phyloP scores from a whole-genome alignment of 37 sponge, comb jelly and placozoan species.

The Theonella swinhoei region DNA sequence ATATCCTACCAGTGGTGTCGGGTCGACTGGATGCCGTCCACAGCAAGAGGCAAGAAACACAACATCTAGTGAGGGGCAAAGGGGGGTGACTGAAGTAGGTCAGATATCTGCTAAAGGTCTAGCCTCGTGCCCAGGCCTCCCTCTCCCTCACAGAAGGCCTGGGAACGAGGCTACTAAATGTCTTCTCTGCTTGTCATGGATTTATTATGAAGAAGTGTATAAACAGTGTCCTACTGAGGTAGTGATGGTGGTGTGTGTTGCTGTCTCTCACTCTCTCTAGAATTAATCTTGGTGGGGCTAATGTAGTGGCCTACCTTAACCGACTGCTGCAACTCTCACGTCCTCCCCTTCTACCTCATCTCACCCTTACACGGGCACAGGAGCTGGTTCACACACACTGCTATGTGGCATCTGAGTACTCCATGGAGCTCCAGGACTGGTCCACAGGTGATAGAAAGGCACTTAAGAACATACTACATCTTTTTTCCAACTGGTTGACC shows the following conservation, averaged over 20 bases:
- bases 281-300: conserved; percentile 86
- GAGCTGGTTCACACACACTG: conserved; percentile 77
- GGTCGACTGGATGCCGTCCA: conserved; percentile 67
- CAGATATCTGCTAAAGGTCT: too few species aligned
- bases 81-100: too few species aligned
- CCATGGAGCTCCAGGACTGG: conserved; percentile 75
- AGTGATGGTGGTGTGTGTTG: too few species aligned
- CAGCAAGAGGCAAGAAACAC: conserved; percentile 60
- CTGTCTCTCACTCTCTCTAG: conserved; percentile 31
- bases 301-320: conserved; percentile 74
- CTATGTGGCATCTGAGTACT: conserved; percentile 74
- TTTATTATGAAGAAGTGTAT: too few species aligned
- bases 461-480: too few species aligned
- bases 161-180: too few species aligned
- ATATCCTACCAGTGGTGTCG: conserved; percentile 82
- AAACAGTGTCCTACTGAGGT: too few species aligned
- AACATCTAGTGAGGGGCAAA: not conserved
- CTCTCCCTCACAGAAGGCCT: too few species aligned
- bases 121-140: too few species aligned
- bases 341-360: conserved; percentile 52
- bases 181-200: too few species aligned
- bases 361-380: conserved; percentile 75
- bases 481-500: too few species aligned
- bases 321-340: conserved; percentile 82
- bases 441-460: conserved; percentile 27